A percentile compares a stretch with the other conserved stretches of the same genome.
These are phyloP conservation scores for Maccullochella peelii DNA, from an alignment of 2,113 vertebrate species.

Conservation along the genomic window DNA sequence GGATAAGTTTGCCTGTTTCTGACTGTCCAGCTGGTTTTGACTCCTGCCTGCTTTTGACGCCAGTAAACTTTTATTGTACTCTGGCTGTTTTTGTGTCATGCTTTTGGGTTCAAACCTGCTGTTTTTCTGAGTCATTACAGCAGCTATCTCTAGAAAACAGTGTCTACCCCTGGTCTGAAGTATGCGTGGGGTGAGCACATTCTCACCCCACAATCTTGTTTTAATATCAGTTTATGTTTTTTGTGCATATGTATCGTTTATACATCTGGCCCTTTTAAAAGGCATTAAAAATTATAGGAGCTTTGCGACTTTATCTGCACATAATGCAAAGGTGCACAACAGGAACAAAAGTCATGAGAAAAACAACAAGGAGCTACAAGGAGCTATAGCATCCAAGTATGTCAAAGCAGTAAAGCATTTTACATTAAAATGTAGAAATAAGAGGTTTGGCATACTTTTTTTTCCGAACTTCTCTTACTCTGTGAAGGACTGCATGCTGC, in stretches of 20 bases:
- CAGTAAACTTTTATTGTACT: no score
- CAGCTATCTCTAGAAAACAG: no score
- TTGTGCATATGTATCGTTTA: no score
- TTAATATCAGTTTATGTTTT: not conserved
- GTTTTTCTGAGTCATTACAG: no score
- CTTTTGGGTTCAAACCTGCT: no score
- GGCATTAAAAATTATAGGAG: not conserved
- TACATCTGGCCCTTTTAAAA: not conserved
- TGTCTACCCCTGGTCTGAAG: no score
- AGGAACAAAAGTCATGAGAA: not conserved
- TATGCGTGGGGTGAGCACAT: not conserved
- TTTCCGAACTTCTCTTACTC: not conserved
- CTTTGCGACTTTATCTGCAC: not conserved
- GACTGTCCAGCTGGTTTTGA: no score
- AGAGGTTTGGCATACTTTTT: not conserved
- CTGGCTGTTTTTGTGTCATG: no score
- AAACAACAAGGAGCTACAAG: not conserved
- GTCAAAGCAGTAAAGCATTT: not conserved
- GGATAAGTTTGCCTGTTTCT: no score
- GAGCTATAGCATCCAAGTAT: not conserved
- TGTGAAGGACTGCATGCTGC: not conserved
- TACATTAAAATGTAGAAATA: not conserved
- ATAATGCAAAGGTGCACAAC: not conserved
- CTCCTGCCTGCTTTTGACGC: no score
- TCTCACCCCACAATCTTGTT: not conserved